Percentiles rank a stretch among this genome's conserved stretches.
Conservation (phyloP, 2,888 invertebrate genomes). For the Lasioglossum villosulum region DNA sequence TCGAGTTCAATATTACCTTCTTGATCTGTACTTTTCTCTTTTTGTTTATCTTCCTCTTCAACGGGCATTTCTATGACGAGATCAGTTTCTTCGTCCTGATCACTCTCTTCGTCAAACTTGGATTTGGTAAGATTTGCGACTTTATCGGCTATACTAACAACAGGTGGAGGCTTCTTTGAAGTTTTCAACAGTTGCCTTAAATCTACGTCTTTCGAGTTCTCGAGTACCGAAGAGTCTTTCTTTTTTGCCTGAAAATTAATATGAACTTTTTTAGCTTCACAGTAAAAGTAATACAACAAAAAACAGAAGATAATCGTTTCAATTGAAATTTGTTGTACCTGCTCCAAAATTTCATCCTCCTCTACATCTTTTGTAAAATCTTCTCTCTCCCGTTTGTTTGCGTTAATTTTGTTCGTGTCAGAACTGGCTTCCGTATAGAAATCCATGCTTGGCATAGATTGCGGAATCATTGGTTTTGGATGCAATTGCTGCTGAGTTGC, state of each 20-base stretch:
- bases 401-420: conserved; percentile 57
- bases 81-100: conserved; percentile 82
- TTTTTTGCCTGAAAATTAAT: conserved; percentile 67
- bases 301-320: neutral
- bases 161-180: conserved; percentile 73
- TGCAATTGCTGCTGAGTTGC: conserved; percentile 79
- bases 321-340: conserved; percentile 63
- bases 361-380: conserved; percentile 76
- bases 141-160: conserved; percentile 79
- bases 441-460: conserved; percentile 61
- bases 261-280: neutral
- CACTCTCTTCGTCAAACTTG: conserved; percentile 82
- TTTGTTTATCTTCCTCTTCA: conserved; percentile 80
- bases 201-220: conserved; percentile 83
- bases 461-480: conserved; percentile 64
- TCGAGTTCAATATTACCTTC: conserved; percentile 50
- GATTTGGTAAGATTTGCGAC: conserved; percentile 77
- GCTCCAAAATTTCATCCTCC: conserved; percentile 72
- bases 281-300: neutral
- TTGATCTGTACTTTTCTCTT: conserved; percentile 53
- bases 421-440: conserved; percentile 67
- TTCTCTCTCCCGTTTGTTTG: conserved; percentile 71
- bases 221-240: conserved; percentile 53
- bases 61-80: conserved; percentile 81
- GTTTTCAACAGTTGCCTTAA: conserved; percentile 82